Evolutionary conservation across 2,888 invertebrate species (phyloP).

Genomic region (Rutpela maculata): DNA sequence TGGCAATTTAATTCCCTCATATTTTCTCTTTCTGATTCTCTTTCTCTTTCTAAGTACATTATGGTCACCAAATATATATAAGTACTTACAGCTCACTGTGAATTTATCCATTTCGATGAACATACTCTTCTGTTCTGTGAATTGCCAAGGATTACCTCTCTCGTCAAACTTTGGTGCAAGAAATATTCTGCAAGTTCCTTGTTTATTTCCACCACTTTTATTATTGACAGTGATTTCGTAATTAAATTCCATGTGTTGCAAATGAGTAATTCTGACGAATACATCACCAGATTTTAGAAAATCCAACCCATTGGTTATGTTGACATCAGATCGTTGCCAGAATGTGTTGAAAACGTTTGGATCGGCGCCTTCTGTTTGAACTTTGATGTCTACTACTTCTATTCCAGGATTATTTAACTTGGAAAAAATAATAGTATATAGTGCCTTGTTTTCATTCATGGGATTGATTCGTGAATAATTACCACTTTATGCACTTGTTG

Average conservation of each 20-base stretch:
- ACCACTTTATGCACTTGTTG: no score
- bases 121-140: constrained; percentile 79
- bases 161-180: constrained; percentile 81
- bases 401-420: constrained; percentile 82
- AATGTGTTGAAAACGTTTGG: constrained; percentile 74
- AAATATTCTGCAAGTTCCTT: constrained; percentile 83
- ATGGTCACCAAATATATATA: background rate
- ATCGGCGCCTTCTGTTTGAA: constrained; percentile 75
- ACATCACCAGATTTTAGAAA: constrained; percentile 86
- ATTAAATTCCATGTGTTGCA: constrained; percentile 83
- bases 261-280: constrained; percentile 84
- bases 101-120: constrained; percentile 87
- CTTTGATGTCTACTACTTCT: constrained; percentile 77
- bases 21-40: no score
- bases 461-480: no score
- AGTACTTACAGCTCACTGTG: constrained; percentile 77
- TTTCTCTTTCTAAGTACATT: background rate
- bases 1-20: no score
- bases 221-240: constrained; percentile 75
- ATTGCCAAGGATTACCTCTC: constrained; percentile 79
- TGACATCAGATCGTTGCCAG: constrained; percentile 88
- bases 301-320: constrained; percentile 87
- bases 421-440: no score
- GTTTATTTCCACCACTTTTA: constrained; percentile 71
- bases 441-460: no score